Evolutionary conservation across 2,888 invertebrate species (phyloP), one percentile per base, ranked within the genome.

Genomic region (Thereva unica): DNA sequence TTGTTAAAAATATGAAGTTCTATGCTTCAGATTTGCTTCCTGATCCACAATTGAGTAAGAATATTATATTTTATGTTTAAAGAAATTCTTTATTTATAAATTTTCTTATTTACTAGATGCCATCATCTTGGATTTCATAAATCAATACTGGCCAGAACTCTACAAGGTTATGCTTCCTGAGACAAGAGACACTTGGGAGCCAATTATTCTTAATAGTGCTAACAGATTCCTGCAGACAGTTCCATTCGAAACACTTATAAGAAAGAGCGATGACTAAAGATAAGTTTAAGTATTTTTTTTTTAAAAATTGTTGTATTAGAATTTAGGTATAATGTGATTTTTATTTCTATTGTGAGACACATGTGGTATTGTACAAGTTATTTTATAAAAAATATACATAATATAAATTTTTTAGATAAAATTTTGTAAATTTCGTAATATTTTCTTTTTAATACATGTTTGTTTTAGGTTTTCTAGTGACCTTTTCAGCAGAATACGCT

Each of bases 21-120:
- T 82, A 82, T 74, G 83, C 88, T 59, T 83, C 82, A 40, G 88
- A 88, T 67, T 74, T 86, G 6, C 84, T 86, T 73, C 83, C 85
- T 65, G 85, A 88, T 73, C 86, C 87, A 2, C 84, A 84, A 47
- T 77, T 89, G 66, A 89, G 90, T 90, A 79, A 85, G 88, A 84
- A 66, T 40, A 40, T 50, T 47, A 35, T n/a, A 53, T 8, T 41
- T 49, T 12, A 50, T 8, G 53, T 40, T 8, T 1, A 9, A 6
- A 8, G 9, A 64, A 9, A 10, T 10, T 35, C 7, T 35, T 47
- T 5, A 8, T n/a, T 10, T 7, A 42, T 41, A n/a, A 45, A 6
- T 42, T 7, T 41, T 9, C n/a, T 10, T 7, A 10, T 56, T 10
- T 67, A 68, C 2, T 63, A 79, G 79, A 79, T 70, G 73, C 76